Evolutionary conservation across 2,888 invertebrate genomes (phyloP), one percentile per base, ranked within the genome.

Genomic region (Branchellion lobata): DNA sequence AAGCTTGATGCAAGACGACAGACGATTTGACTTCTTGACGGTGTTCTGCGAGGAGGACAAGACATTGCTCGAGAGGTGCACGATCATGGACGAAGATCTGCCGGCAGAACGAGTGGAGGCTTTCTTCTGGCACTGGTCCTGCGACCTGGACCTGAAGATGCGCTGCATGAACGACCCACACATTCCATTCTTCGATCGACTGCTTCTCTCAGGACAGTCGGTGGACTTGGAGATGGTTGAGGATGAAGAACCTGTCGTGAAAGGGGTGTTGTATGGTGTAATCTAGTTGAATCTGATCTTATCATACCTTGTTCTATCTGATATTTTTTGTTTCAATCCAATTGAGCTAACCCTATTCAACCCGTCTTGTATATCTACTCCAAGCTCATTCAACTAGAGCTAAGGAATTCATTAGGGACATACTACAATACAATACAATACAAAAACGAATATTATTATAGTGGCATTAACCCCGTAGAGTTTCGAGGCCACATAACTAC

Each of bases 121-220:
- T 14, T 14, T 40, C 61, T 57, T 8, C n/a, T 24, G 8, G 27
- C 21, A 27, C 24, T 75, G 51, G 33, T 75, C 75, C 5, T 53
- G 75, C 1, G 75, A 75, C 36, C 40, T 57, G 33, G 77, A 65
- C 5, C 77, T 31, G 57, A 77, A 77, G 53, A 77, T 18, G 24
- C 77, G 77, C n/a, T 61, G 33, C 34, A 77, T 53, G 65, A 77
- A 77, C 18, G 77, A 77, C 11, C 77, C 31, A 57, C 77, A 77
- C 14, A 14, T n/a, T 5, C 57, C 33, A 1, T 57, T 24, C 0
- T 57, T 47, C 14, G 65, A 57, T 33, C 33, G 57, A 24, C 34
- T 77, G 33, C 33, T 33, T 53, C 53, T 57, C 61, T 18, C 21
- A 27, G 8, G n/a, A 31, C n/a, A 31, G 2, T 36, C 36, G 5